Evolutionary conservation across 2,888 invertebrate species (phyloP), one percentile per base, ranked within the genome.

Genomic region (Scaptomyza caliginosa): DNA sequence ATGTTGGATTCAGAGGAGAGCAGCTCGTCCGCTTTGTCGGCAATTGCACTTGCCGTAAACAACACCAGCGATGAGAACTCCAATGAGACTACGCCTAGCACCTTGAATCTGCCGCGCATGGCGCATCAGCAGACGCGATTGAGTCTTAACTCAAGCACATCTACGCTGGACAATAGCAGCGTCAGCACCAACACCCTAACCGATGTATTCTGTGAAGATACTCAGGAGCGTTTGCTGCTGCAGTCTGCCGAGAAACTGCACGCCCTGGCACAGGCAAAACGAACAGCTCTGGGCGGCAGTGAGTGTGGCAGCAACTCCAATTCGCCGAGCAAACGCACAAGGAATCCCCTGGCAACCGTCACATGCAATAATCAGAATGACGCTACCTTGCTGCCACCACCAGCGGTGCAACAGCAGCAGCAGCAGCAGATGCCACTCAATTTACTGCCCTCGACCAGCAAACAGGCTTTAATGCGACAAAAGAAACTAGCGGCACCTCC

Each of bases 1-100:
- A 93, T 94, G 91, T 87, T 94, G 46, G 93, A 93, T 50, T 92
- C 92, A 10, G 93, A 93, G 66, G 92, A 92, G 62, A 89, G 90
- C 48, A 90, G 90, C 10, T 91, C 91, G 0, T 91, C 90, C 0
- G 79, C 74, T 5, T 69, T 85, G 13, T 86, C 90, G 0, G 87
- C 87, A 7, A 86, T 90, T 39, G 85, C 85, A 1, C 58, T 89
- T 23, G 86, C 86, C 0, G 84, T 89, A 4, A 86, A 84, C 56
- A 62, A 73, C 21, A 87, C 84, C 40, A 73, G 80, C 50, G 90
- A 90, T 56, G 91, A 91, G 59, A 91, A 90, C 62, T 90, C 90
- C 7, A 91, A 90, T 49, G 91, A 90, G 48, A 83, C 82, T 1
- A 90, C 90, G 17, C 90, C 90, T 1, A 79, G 84, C 59, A 69